These are phyloP conservation scores for Sebastes taczanowskii DNA, from an alignment of 2,797 vertebrate genomes.

Conservation along the genomic window DNA sequence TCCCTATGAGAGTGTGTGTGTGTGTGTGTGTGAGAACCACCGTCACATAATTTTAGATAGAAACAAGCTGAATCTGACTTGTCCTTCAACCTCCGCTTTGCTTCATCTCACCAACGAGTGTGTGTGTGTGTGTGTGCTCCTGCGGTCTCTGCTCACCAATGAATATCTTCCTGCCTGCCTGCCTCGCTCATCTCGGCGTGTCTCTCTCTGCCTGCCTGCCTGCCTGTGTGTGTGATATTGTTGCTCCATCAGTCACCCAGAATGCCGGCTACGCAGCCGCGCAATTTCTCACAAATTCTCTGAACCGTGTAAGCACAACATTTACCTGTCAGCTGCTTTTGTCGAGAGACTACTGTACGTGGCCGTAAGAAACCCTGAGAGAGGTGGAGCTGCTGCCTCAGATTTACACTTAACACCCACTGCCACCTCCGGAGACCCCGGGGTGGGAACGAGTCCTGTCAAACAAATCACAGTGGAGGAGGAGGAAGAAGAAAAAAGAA, in stretches of 20 bases:
- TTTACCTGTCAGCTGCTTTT: constrained; percentile 71
- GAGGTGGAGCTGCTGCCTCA: constrained; percentile 36
- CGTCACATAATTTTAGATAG: not conserved
- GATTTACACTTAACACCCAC: constrained; percentile 30
- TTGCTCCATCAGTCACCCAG: constrained; percentile 65
- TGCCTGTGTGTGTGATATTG: constrained; percentile 23
- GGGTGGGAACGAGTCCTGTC: constrained; percentile 23
- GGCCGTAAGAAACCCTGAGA: constrained; percentile 34
- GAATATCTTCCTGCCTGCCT: constrained; percentile 13
- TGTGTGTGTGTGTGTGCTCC: not conserved
- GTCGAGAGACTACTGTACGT: constrained; percentile 38
- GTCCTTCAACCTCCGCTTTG: constrained; percentile 43
- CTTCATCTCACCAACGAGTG: not conserved
- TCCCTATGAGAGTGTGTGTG: too few relatives aligned
- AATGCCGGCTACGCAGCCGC: constrained; percentile 42
- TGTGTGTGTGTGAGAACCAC: too few relatives aligned
- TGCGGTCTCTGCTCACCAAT: constrained; percentile 19
- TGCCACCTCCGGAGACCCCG: constrained; percentile 5
- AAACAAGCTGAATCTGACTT: constrained; percentile 12
- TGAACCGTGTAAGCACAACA: constrained; percentile 67
- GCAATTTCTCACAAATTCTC: constrained; percentile 59
- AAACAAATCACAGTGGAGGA: constrained; percentile 23
- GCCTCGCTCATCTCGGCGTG: not conserved
- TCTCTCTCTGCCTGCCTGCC: not conserved
- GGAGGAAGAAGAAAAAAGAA: not conserved